Evolutionary conservation across 2,797 vertebrate genomes (phyloP).

Genomic region (Hoplostethus mediterraneus): DNA sequence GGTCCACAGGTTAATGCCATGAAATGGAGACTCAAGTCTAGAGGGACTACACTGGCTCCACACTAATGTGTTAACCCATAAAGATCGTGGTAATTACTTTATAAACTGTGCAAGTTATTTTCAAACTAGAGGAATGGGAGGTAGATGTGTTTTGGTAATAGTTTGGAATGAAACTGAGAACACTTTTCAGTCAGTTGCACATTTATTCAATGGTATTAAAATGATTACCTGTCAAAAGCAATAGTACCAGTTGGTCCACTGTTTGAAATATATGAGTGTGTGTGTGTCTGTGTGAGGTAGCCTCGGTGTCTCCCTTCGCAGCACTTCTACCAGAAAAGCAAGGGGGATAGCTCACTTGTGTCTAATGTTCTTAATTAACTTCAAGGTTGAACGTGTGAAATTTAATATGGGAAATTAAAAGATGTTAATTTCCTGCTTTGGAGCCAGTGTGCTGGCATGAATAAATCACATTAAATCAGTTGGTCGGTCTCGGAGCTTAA

Average conservation of each 20-base stretch:
- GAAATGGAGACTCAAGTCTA: slow-evolving; percentile 70
- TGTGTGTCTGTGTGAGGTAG: slow-evolving; percentile 37
- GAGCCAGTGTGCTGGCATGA: slow-evolving; percentile 74
- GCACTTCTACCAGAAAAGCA: slow-evolving; percentile 32
- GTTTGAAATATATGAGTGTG: not conserved
- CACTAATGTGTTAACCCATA: slow-evolving; percentile 65
- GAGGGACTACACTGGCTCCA: slow-evolving; percentile 44
- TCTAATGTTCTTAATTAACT: slow-evolving; percentile 85
- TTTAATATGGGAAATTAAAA: slow-evolving; percentile 87
- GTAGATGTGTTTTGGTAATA: not conserved
- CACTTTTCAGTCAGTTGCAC: not conserved
- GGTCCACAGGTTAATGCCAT: slow-evolving; percentile 75
- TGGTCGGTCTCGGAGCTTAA: slow-evolving; percentile 61
- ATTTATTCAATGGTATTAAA: slow-evolving; percentile 40
- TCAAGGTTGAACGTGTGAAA: slow-evolving; percentile 85
- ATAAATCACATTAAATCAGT: slow-evolving; percentile 81
- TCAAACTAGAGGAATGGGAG: slow-evolving; percentile 31
- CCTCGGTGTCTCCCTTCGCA: slow-evolving; percentile 17
- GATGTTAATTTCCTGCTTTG: slow-evolving; percentile 84
- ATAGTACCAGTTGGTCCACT: slow-evolving; percentile 33
- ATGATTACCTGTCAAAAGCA: slow-evolving; percentile 61
- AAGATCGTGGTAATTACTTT: slow-evolving; percentile 64
- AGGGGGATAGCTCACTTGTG: slow-evolving; percentile 52
- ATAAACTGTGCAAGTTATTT: slow-evolving; percentile 49
- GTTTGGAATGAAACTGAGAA: slow-evolving; percentile 27